Evolutionary conservation across 2,888 invertebrate species (phyloP).

Genomic region (Drosophila melanocephala): DNA sequence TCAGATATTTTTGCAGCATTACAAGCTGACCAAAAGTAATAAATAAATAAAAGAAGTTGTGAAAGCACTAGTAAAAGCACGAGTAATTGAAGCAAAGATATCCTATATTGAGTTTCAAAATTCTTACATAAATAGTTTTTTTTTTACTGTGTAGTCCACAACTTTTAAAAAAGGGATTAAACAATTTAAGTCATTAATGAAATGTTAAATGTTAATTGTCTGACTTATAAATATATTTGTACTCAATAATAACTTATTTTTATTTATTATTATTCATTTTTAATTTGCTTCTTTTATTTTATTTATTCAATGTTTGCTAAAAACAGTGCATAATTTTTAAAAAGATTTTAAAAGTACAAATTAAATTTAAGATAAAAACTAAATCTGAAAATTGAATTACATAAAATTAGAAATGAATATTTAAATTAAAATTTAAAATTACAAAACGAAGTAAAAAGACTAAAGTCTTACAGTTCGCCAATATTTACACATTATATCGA

Average conservation of each 20-base stretch:
- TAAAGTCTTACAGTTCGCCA: not conserved
- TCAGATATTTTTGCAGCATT: constrained; percentile 12
- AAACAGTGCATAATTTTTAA: not conserved
- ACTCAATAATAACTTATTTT: not conserved
- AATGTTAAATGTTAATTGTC: too few species aligned
- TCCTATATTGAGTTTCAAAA: not conserved
- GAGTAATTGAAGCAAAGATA: not conserved
- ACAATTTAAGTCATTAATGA: not conserved
- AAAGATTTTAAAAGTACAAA: not conserved
- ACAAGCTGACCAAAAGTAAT: constrained; percentile 8
- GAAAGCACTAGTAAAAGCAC: not conserved
- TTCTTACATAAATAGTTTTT: not conserved
- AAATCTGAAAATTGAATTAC: not conserved
- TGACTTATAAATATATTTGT: not conserved
- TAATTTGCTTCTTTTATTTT: not conserved
- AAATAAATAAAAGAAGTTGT: not conserved
- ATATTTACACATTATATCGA: not conserved
- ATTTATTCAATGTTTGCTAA: not conserved
- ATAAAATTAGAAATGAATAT: not conserved
- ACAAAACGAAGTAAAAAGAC: not conserved
- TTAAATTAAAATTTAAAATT: not conserved
- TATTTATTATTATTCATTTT: not conserved
- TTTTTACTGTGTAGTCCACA: not conserved
- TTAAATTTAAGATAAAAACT: not conserved
- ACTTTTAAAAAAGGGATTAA: not conserved